Percentiles rank a stretch among this genome's conserved stretches.
phyloP scores from a whole-genome alignment of 2,113 vertebrate genomes.

The Calyptommatus sinebrachiatus region DNA sequence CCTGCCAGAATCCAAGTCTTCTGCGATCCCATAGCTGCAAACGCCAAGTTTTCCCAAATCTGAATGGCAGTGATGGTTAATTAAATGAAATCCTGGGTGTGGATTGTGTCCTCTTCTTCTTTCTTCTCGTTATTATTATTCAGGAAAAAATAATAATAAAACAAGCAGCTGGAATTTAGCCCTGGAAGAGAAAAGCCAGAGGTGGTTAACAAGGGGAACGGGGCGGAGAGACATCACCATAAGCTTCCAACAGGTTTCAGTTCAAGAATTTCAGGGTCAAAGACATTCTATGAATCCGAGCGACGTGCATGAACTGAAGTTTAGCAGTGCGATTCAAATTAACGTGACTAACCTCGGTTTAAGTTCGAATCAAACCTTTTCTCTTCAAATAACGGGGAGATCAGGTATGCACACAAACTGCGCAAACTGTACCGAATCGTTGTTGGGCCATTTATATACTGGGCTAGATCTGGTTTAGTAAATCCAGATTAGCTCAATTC shows the following conservation, averaged over 20 bases:
- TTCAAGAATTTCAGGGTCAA: neutral
- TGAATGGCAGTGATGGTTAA: constrained; percentile 87
- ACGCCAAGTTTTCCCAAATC: constrained; percentile 69
- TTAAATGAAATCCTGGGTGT: constrained; percentile 81
- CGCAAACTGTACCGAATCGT: no score
- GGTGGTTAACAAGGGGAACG: constrained; percentile 28
- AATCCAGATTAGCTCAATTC: no score
- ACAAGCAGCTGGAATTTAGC: constrained; percentile 75
- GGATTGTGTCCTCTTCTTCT: constrained; percentile 49
- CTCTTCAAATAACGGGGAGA: no score
- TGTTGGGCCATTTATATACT: no score
- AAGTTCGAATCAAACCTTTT: no score
- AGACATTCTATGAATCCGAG: no score
- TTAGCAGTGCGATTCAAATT: no score
- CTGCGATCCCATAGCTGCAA: constrained; percentile 40
- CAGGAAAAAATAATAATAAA: constrained; percentile 52
- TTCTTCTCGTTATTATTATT: constrained; percentile 48
- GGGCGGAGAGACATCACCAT: neutral
- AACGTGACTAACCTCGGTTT: no score
- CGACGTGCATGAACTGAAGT: no score
- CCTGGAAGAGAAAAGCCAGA: constrained; percentile 71
- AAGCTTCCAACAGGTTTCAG: neutral
- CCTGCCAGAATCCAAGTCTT: constrained; percentile 58
- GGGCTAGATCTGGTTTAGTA: no score
- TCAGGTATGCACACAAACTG: no score